Evolutionary conservation across 2,113 vertebrate species (phyloP).

Genomic region (Callipepla californica): DNA sequence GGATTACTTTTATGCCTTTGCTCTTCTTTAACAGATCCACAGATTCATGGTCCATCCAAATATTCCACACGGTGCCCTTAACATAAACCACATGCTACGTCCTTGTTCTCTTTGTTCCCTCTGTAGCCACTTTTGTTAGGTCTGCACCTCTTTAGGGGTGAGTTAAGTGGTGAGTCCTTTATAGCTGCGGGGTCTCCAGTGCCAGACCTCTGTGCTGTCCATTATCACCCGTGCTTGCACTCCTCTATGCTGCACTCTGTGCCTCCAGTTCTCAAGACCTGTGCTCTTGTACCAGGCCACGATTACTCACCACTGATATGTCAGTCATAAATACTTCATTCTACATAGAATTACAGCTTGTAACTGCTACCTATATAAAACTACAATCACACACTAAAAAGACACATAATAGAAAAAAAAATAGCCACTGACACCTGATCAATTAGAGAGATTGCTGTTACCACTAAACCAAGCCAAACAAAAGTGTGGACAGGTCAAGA

Average conservation of each 20-base stretch:
- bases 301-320: background rate
- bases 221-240: background rate
- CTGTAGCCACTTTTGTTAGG: background rate
- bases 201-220: background rate
- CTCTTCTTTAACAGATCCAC: background rate
- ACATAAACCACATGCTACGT: no score
- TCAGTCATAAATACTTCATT: background rate
- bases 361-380: background rate
- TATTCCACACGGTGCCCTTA: background rate
- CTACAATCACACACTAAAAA: background rate
- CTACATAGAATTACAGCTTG: background rate
- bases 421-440: slow-evolving; percentile 10
- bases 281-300: background rate
- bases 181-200: background rate
- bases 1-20: background rate
- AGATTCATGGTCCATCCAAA: background rate
- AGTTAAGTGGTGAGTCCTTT: background rate
- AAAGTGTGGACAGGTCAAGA: background rate
- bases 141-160: background rate
- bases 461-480: background rate
- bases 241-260: background rate
- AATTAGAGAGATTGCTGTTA: background rate
- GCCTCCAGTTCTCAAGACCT: background rate
- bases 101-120: background rate
- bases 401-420: slow-evolving; percentile 15